These are phyloP conservation scores for Euspilapteryx auroguttella DNA, from an alignment of 2,888 invertebrate species.

Conservation along the genomic window DNA sequence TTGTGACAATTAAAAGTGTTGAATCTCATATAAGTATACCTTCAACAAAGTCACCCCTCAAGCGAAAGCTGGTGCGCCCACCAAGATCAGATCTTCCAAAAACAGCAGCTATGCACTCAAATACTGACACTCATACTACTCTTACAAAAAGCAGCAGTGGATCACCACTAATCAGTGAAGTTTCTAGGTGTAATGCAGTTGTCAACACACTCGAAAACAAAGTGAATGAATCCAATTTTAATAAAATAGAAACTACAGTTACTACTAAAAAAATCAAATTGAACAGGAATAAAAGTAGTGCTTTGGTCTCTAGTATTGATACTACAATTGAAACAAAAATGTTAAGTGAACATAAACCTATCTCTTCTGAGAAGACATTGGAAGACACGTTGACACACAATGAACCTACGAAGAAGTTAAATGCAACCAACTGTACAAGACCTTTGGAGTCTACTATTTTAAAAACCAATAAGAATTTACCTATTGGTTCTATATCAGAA, in stretches of 20 bases:
- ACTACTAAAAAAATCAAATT: constrained; percentile 50
- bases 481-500: no score
- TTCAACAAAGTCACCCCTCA: constrained; percentile 29
- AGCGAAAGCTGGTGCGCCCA: constrained; percentile 40
- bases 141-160: no score
- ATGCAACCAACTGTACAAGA: no score
- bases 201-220: constrained; percentile 29
- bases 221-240: constrained; percentile 49
- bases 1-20: constrained; percentile 45
- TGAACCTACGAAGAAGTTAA: no score
- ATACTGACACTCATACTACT: constrained; percentile 20
- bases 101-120: constrained; percentile 45
- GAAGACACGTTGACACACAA: no score
- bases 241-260: constrained; percentile 52
- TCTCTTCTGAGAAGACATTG: no score
- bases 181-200: not conserved
- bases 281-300: constrained; percentile 36
- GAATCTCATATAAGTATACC: constrained; percentile 44
- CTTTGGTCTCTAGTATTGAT: constrained; percentile 16
- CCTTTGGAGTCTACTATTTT: no score
- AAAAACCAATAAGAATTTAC: no score
- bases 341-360: no score
- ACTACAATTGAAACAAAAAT: constrained; percentile 14
- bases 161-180: no score
- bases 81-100: constrained; percentile 47